phyloP scores from a whole-genome alignment of 2,797 vertebrate genomes.

The Remorina albescens region DNA sequence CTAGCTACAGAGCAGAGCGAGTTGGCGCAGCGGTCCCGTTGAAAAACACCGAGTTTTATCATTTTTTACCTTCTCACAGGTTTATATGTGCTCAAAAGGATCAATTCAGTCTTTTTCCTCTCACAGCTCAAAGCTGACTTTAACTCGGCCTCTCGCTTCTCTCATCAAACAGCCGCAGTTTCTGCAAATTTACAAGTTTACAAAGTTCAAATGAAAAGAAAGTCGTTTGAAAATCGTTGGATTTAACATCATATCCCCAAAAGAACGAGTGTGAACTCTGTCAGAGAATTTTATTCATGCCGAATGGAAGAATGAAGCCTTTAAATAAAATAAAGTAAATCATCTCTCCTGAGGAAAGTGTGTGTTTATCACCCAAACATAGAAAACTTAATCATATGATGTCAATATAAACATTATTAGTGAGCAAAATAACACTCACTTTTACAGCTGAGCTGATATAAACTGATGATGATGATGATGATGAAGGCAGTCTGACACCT shows the following conservation, averaged over 20 bases:
- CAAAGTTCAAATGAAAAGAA: neutral
- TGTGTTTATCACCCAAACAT: accelerated
- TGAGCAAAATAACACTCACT: neutral
- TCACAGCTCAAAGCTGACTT: accelerated
- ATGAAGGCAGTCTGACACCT: neutral
- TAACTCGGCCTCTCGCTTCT: neutral
- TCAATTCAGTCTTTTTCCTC: accelerated
- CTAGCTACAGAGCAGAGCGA: too few relatives aligned
- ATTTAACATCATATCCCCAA: accelerated
- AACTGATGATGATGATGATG: neutral
- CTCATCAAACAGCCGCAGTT: accelerated
- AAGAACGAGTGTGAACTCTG: neutral
- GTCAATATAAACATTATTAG: too few relatives aligned
- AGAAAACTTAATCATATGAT: too few relatives aligned
- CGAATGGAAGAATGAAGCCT: neutral
- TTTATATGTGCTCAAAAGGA: accelerated
- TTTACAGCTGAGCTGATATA: neutral
- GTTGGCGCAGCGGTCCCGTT: too few relatives aligned
- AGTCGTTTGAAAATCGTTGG: accelerated
- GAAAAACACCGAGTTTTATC: accelerated
- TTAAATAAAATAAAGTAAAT: accelerated
- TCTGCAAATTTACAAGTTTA: accelerated
- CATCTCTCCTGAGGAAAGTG: accelerated
- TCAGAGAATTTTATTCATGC: neutral
- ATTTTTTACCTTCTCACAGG: accelerated